Evolutionary conservation across 2,113 vertebrate species (phyloP).

Genomic region (Grantiella picta): DNA sequence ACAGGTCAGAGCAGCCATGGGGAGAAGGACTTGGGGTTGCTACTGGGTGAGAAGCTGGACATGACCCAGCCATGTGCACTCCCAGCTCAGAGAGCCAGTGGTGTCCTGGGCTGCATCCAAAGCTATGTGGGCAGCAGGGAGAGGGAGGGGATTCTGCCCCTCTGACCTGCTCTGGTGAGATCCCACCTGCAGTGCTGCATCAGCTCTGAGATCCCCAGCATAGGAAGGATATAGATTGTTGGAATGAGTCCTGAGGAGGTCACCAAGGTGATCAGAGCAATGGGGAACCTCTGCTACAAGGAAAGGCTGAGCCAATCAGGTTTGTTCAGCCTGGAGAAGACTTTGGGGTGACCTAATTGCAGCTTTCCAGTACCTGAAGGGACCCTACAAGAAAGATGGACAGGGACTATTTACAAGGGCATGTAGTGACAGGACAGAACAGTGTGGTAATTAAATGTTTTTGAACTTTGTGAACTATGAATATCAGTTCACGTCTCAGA

Average conservation of each 20-base stretch:
- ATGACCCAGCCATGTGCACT: not conserved
- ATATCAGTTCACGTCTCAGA: too few relatives aligned
- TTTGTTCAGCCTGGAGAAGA: not conserved
- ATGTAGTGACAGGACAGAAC: not conserved
- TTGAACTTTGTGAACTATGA: too few relatives aligned
- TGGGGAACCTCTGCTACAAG: not conserved
- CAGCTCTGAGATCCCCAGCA: not conserved
- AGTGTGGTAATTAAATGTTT: too few relatives aligned
- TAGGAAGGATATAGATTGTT: not conserved
- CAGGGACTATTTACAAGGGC: not conserved
- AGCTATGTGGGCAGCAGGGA: not conserved
- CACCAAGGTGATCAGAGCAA: rapidly evolving
- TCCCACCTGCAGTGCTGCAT: not conserved
- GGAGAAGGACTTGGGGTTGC: not conserved
- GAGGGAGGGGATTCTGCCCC: not conserved
- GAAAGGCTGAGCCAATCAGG: not conserved
- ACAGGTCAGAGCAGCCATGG: not conserved
- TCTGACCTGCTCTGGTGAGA: not conserved
- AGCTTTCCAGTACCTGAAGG: not conserved
- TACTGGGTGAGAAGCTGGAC: not conserved
- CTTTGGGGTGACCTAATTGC: not conserved
- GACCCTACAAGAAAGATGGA: not conserved
- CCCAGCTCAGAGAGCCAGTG: not conserved
- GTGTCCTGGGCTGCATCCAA: not conserved
- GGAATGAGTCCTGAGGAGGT: rapidly evolving